Evolutionary conservation across 64 coral and sea anemone genomes (phyloP).

Genomic region (Montipora efflorescens): DNA sequence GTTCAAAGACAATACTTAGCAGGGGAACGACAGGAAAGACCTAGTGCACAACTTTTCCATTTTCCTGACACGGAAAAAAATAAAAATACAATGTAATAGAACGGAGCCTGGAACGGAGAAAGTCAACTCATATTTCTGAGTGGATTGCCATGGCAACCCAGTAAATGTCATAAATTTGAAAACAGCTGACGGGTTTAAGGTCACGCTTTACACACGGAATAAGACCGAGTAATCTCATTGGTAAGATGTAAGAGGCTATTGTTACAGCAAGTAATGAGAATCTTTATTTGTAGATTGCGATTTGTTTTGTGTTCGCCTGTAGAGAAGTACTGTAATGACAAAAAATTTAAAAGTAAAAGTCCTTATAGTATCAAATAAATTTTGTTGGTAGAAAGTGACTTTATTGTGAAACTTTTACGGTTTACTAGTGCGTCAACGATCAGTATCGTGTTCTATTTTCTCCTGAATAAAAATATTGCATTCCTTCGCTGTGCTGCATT

Average conservation of each 20-base stretch:
- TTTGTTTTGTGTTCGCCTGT: too few species aligned
- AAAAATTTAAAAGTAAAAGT: background rate
- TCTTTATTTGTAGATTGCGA: background rate
- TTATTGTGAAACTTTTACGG: background rate
- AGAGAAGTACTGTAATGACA: background rate
- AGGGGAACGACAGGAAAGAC: too few species aligned
- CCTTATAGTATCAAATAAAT: background rate
- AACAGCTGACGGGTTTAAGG: background rate
- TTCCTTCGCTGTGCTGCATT: constrained; percentile 95
- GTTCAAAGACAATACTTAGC: too few species aligned
- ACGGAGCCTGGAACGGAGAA: too few species aligned
- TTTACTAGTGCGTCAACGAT: too few species aligned
- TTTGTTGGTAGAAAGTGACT: background rate
- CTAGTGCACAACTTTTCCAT: too few species aligned
- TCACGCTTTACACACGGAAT: background rate
- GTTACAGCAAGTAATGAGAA: background rate
- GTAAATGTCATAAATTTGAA: background rate
- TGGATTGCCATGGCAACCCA: too few species aligned
- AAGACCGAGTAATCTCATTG: background rate
- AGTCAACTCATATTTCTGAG: too few species aligned
- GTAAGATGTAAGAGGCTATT: background rate
- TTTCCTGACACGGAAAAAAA: too few species aligned
- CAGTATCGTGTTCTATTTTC: constrained; percentile 28
- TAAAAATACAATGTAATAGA: too few species aligned
- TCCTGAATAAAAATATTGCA: constrained; percentile 56